phyloP scores from a whole-genome alignment of 2,888 invertebrate species.

The Rhagophthalmus giganteus region DNA sequence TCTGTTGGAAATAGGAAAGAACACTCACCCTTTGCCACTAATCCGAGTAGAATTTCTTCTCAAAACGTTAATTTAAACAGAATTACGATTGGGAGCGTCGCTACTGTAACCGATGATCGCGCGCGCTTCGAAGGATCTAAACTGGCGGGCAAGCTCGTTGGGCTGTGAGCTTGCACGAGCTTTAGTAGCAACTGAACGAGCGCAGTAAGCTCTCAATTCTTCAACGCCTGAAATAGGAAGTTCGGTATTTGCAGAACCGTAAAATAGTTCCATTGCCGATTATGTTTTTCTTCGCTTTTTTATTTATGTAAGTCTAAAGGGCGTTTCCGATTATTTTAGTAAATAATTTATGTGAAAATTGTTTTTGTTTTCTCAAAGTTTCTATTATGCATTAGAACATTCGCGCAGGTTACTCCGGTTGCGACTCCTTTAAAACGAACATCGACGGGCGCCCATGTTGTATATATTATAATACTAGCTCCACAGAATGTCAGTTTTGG shows the following conservation, averaged over 20 bases:
- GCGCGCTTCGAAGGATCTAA: conserved; percentile 10
- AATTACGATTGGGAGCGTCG: not conserved
- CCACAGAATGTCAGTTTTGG: too few species aligned
- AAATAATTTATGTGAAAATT: too few species aligned
- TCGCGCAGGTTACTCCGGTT: too few species aligned
- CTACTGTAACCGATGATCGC: conserved; percentile 3
- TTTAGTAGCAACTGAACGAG: conserved; percentile 25
- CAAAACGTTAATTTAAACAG: not conserved
- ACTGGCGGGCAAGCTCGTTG: conserved; percentile 12
- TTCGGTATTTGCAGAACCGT: conserved; percentile 19
- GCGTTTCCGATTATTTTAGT: too few species aligned
- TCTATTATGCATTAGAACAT: too few species aligned
- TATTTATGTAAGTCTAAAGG: too few species aligned
- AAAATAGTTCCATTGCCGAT: too few species aligned
- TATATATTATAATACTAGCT: too few species aligned
- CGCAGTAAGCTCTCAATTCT: conserved; percentile 16
- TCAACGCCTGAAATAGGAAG: conserved; percentile 11
- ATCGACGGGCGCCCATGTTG: too few species aligned
- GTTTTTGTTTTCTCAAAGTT: too few species aligned
- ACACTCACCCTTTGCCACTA: conserved; percentile 1
- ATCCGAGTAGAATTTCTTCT: not conserved
- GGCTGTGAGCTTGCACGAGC: conserved; percentile 24
- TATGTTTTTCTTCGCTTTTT: too few species aligned
- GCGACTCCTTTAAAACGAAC: too few species aligned
- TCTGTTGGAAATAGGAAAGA: not conserved